Base-by-base conservation (phyloP, 2,888 invertebrate species). In the Theodoxus fluviatilis region DNA sequence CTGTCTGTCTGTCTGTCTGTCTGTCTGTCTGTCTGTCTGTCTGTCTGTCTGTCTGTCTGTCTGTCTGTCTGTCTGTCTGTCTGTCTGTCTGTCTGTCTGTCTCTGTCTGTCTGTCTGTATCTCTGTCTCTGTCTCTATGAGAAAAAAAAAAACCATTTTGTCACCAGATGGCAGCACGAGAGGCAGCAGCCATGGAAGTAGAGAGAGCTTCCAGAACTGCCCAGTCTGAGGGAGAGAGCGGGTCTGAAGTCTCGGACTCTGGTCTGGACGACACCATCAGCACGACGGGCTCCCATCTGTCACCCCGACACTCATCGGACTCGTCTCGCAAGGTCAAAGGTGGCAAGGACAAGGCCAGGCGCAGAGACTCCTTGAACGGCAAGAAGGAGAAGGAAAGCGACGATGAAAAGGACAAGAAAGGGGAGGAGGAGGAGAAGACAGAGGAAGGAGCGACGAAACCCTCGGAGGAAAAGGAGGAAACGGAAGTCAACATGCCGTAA, bases 111-210 rank as follows among this genome's bases (percentile, higher is more conserved):
- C 43, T 43, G 43, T 43, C 43, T 43, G 43, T 66, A 1, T 66
- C n/a, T 66, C 1, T 22, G 12, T 12, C 18, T 47, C n/a, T 37
- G 28, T 38, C 31, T 6, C 61, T n/a, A n/a, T n/a, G n/a, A n/a
- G 52, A 52, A 3, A 4, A 9, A 7, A 49, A 49, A 22, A 33
- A 43, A 9, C 6, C 22, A 47, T 12, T 18, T 9, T 31, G 6
- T 12, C 52, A 3, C n/a, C 31, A 33, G 7, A 1, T 52, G 25
- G 6, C 15, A 63, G 63, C 18, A 63, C n/a, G 63, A 43, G 47
- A 65, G 43, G 65, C 65, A 28, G 65, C 65, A 9, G 65, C 3
- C 15, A 43, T 15, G 65, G n/a, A n/a, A n/a, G n/a, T n/a, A n/a
- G n/a, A n/a, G n/a, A n/a, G n/a, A n/a, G n/a, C n/a, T n/a, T n/a